Percentiles rank a stretch among this genome's conserved stretches.
Conservation (phyloP, 2,113 vertebrate genomes). For the Cervus canadensis region DNA sequence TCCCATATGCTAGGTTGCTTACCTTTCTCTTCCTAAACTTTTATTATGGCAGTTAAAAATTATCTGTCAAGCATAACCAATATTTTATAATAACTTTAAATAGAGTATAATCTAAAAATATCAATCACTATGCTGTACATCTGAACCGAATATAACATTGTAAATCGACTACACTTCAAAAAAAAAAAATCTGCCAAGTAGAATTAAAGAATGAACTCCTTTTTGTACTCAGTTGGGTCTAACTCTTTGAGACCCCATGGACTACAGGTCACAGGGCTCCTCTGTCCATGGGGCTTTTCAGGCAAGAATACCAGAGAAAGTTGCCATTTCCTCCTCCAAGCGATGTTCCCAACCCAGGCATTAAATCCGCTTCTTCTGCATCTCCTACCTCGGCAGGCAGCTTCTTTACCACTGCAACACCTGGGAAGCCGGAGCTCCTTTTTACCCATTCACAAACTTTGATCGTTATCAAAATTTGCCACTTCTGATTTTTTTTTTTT, state of each 20-base stretch:
- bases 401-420: not conserved
- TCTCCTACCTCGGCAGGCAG: not conserved
- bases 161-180: not conserved
- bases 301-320: not conserved
- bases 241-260: not conserved
- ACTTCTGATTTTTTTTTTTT: not conserved
- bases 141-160: not conserved
- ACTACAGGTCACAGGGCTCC: not conserved
- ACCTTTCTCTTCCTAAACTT: not conserved
- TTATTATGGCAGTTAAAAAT: not conserved
- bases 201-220: not conserved
- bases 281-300: not conserved
- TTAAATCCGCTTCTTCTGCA: rapidly evolving
- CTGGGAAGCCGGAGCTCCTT: not conserved
- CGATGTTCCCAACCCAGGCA: not conserved
- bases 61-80: not conserved
- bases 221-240: not conserved
- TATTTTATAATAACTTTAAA: not conserved
- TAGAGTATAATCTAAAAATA: not conserved
- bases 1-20: not conserved
- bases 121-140: not conserved
- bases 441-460: not conserved
- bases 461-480: not conserved
- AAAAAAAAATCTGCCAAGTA: not conserved
- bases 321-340: not conserved